phyloP scores from a whole-genome alignment of 2,797 vertebrate species.

The Scolopax bukidnonensis region DNA sequence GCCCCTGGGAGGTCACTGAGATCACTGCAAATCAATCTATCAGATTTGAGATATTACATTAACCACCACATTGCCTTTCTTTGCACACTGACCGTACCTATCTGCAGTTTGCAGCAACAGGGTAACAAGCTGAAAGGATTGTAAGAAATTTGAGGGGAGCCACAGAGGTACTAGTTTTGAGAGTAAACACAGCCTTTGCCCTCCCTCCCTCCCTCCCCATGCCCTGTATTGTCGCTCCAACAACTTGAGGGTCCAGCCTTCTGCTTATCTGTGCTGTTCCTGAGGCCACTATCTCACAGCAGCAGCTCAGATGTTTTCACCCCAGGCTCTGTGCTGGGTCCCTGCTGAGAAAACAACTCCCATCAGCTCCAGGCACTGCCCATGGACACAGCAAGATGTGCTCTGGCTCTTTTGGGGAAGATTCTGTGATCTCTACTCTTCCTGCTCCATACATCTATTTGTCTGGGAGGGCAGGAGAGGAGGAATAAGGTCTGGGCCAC shows the following conservation, averaged over 20 bases:
- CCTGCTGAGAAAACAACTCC: background rate
- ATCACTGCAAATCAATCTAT: background rate
- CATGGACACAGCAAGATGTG: background rate
- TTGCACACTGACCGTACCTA: fast-evolving
- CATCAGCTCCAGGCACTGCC: background rate
- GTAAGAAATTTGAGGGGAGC: background rate
- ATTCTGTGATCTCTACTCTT: background rate
- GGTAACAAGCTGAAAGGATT: background rate
- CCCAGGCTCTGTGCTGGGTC: background rate
- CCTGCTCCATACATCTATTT: background rate
- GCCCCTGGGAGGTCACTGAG: background rate
- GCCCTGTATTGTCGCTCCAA: background rate
- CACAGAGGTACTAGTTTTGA: background rate
- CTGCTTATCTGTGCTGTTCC: background rate
- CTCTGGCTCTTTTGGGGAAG: background rate
- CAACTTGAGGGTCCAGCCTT: background rate
- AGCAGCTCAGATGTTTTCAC: background rate
- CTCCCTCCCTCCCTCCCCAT: background rate
- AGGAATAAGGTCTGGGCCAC: background rate
- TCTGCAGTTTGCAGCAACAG: background rate
- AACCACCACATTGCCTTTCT: background rate
- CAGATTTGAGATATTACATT: background rate
- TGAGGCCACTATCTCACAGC: background rate
- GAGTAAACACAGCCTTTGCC: background rate
- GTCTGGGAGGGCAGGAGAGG: background rate